These are phyloP conservation scores for Emmelina monodactyla DNA, from an alignment of 2,888 invertebrate genomes.

Conservation along the genomic window DNA sequence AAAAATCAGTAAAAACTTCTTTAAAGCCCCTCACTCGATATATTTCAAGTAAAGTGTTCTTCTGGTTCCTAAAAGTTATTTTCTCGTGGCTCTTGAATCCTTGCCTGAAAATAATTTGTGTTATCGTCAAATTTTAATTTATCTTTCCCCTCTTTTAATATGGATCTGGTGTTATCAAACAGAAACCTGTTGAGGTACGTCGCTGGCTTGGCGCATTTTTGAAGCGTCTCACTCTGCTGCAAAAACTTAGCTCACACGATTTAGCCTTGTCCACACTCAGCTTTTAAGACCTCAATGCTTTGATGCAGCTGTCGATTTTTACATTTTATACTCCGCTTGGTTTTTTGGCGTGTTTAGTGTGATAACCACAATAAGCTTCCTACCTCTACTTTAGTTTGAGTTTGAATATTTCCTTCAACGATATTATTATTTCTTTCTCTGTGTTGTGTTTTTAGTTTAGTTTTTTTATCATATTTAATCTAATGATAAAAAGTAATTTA, in stretches of 20 bases:
- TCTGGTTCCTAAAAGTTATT: too few species aligned
- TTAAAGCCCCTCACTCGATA: too few species aligned
- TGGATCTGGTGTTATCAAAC: constrained; percentile 55
- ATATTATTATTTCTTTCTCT: too few species aligned
- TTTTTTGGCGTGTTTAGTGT: constrained; percentile 20
- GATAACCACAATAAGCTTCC: too few species aligned
- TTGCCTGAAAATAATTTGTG: constrained; percentile 29
- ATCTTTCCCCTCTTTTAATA: constrained; percentile 49
- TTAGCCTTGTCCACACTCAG: constrained; percentile 40
- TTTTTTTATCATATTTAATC: too few species aligned
- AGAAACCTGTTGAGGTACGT: constrained; percentile 65
- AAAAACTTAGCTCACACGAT: constrained; percentile 34
- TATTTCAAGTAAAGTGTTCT: too few species aligned
- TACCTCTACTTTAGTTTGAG: not conserved
- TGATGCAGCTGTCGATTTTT: constrained; percentile 15
- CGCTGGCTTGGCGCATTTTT: constrained; percentile 43
- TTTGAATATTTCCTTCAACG: too few species aligned
- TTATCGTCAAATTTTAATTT: constrained; percentile 18
- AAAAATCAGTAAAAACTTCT: too few species aligned
- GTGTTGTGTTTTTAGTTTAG: too few species aligned
- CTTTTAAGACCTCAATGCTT: constrained; percentile 35
- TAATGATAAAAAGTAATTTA: too few species aligned
- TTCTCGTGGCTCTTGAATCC: too few species aligned
- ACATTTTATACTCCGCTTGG: constrained; percentile 13
- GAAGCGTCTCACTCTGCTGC: constrained; percentile 37